Conservation (phyloP, 2,888 invertebrate species). For the Dolichopus griseipennis region DNA sequence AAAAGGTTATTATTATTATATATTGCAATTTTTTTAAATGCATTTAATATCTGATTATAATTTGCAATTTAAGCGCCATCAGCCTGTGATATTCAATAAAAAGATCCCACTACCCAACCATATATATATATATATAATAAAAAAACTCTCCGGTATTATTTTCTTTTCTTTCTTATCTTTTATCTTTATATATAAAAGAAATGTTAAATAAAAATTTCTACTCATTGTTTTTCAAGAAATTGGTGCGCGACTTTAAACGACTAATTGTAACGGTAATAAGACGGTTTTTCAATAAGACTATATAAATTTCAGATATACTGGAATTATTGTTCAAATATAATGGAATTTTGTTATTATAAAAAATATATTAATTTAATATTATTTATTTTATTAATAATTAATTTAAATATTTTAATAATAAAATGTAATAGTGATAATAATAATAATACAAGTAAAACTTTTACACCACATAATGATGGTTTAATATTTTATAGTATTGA, state of each 20-base stretch:
- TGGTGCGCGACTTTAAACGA: no score
- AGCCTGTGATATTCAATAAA: no score
- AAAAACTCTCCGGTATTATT: not conserved
- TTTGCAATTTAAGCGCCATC: not conserved
- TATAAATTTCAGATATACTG: no score
- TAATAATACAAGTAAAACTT: not conserved
- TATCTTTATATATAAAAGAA: not conserved
- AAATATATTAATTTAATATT: not conserved
- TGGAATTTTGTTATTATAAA: not conserved
- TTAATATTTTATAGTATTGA: conserved; percentile 35
- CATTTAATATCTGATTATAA: not conserved
- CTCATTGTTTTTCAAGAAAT: not conserved
- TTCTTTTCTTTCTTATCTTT: not conserved
- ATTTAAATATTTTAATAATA: not conserved
- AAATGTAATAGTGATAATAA: not conserved
- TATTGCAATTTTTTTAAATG: no score
- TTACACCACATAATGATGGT: conserved; percentile 21
- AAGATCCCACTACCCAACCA: no score
- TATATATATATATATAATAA: no score
- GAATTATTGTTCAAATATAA: no score
- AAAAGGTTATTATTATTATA: no score
- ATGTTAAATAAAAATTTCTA: not conserved
- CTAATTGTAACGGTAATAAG: no score
- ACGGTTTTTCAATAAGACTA: no score
- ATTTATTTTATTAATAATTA: not conserved